A percentile compares a stretch with the other conserved stretches of the same genome.
phyloP scores from a whole-genome alignment of 2,113 vertebrate species.

The Rhombomys opimus region DNA sequence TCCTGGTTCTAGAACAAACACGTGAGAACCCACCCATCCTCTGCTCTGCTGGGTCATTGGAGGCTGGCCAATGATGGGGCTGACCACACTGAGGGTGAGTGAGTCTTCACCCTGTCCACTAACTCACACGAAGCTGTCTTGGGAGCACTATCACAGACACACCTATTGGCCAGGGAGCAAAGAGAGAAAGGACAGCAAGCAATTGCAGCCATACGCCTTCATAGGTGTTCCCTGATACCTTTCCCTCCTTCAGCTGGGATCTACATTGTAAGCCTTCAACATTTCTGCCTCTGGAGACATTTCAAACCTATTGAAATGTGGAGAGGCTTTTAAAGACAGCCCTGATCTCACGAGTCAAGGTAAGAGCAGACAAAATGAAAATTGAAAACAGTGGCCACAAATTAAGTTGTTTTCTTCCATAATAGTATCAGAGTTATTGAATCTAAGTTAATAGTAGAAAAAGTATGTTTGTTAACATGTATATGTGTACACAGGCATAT shows the following conservation, averaged over 20 bases:
- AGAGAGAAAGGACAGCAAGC: neutral
- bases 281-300: neutral
- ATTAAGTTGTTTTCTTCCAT: neutral
- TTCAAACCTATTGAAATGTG: neutral
- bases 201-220: neutral
- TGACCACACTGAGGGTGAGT: neutral
- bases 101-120: too few relatives aligned
- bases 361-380: neutral
- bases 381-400: neutral
- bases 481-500: neutral
- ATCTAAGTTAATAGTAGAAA: neutral
- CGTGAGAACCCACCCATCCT: neutral
- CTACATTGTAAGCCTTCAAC: neutral
- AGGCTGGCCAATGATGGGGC: neutral
- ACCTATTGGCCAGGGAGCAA: neutral
- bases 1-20: neutral
- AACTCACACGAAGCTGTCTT: neutral
- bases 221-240: neutral
- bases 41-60: neutral
- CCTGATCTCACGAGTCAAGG: neutral
- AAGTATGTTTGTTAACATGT: neutral
- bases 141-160: neutral
- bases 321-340: neutral
- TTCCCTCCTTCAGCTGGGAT: neutral
- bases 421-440: neutral